Evolutionary conservation across 1,140 invertebrate species (phyloP).

Genomic region (Hirudo medicinalis): DNA sequence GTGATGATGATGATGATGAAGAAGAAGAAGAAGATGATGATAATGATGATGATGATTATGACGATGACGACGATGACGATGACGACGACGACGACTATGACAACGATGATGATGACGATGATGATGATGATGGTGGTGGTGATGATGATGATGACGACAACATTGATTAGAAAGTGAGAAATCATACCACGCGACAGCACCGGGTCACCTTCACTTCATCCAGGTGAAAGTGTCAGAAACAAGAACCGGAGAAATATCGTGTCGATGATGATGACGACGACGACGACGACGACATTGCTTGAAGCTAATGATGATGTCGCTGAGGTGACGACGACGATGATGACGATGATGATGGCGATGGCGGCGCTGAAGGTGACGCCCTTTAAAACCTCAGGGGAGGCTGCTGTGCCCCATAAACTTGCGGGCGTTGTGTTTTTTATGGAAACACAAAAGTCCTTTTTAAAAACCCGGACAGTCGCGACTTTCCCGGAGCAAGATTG

Average conservation of each 20-base stretch:
- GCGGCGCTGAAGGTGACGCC: not conserved
- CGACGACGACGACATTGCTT: too few relatives aligned
- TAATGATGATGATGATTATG: constrained; percentile 7
- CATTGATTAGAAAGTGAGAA: not conserved
- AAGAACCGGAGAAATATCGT: too few relatives aligned
- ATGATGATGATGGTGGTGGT: constrained; percentile 3
- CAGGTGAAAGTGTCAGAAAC: too few relatives aligned
- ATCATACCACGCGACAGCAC: too few relatives aligned
- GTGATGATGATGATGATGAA: not conserved
- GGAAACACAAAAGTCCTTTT: too few relatives aligned
- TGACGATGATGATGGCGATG: not conserved
- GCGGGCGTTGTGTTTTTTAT: too few relatives aligned
- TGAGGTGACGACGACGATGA: not conserved
- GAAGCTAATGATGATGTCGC: not conserved
- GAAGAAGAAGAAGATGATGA: not conserved
- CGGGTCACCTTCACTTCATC: too few relatives aligned
- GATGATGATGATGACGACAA: constrained; percentile 5
- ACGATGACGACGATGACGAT: constrained; percentile 1
- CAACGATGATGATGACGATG: constrained; percentile 1
- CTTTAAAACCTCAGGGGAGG: too few relatives aligned
- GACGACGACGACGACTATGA: not conserved
- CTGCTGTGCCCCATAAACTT: too few relatives aligned
- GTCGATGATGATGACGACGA: too few relatives aligned
- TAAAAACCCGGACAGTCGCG: too few relatives aligned
- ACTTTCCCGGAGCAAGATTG: too few relatives aligned